Evolutionary conservation across 2,797 vertebrate species (phyloP), one percentile per base, ranked within the genome.

Genomic region (Gymnodraco acuticeps): DNA sequence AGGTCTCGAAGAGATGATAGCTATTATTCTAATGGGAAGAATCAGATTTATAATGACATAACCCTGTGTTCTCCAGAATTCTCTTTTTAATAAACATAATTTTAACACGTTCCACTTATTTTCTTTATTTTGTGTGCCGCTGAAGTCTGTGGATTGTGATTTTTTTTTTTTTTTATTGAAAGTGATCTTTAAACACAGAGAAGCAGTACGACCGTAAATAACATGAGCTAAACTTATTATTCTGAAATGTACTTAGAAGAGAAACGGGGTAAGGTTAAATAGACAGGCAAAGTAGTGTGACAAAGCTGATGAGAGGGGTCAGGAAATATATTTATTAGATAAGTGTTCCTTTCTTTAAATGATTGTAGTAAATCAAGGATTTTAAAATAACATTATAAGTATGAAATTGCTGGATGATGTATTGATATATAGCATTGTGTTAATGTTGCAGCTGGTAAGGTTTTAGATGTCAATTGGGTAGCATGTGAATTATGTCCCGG

Each of bases 61-160:
- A 64, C 69, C 70, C 63, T 78, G 78, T 86, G 75, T 85, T 87
- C 64, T 75, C 75, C 76, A 76, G 69, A 87, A 86, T 84, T 66
- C 59, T 84, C 59, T 90, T 84, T 82, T 52, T 62, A 92, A 93
- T 92, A 93, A 94, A 93, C 71, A 67, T 85, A 47, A 89, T 86
- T 90, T 90, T 87, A 89, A 87, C 73, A 79, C 19, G 51, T 71
- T 83, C 0, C 2, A 54, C 62, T 79, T 42, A 56, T 81, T 67
- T 69, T 41, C 45, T 81, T 68, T 16, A 45, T 59, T 82, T 77
- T 38, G n/a, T 74, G 48, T 51, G 43, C 51, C 60, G 12, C 63
- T 45, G 5, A 48, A 75, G 17, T 75, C 27, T 56, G 43, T 23
- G 47, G 42, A 55, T 46, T 77, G 2, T 59, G 14, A 10, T 16